Conservation (phyloP, 1,140 invertebrate species). For the Drosophila ambigua region DNA sequence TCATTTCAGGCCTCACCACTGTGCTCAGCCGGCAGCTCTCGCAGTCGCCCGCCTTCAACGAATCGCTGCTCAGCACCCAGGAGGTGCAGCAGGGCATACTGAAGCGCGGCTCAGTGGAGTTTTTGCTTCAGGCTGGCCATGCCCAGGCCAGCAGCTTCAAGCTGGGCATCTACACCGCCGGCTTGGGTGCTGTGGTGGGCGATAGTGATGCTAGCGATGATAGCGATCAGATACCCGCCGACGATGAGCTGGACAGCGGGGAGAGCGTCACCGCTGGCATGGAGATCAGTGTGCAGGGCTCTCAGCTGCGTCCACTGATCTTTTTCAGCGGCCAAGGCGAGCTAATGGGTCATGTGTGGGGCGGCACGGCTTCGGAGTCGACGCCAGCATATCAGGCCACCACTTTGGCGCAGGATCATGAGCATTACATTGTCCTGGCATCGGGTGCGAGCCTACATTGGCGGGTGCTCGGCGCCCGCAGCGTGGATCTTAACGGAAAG, state of each 20-base stretch:
- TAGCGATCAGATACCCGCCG: constrained; percentile 82
- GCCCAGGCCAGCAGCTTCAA: constrained; percentile 85
- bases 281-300: constrained; percentile 91
- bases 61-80: constrained; percentile 89
- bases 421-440: constrained; percentile 88
- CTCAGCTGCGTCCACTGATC: constrained; percentile 91
- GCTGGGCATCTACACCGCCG: constrained; percentile 92
- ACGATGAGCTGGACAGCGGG: constrained; percentile 85
- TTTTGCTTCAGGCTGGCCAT: constrained; percentile 86
- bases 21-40: constrained; percentile 88
- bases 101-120: constrained; percentile 90
- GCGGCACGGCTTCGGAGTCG: constrained; percentile 91
- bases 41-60: constrained; percentile 87
- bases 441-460: constrained; percentile 91
- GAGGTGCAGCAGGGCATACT: constrained; percentile 90
- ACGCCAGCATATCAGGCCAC: constrained; percentile 92
- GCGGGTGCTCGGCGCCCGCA: constrained; percentile 89
- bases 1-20: constrained; percentile 86
- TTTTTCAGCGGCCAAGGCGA: constrained; percentile 94
- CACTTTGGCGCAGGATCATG: constrained; percentile 90
- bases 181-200: constrained; percentile 88
- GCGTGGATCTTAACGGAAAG: constrained; percentile 93
- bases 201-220: constrained; percentile 85
- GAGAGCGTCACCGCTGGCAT: constrained; percentile 92
- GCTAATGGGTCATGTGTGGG: constrained; percentile 95